Base-by-base conservation (phyloP, 2,113 vertebrate species). In the Mobula birostris region DNA sequence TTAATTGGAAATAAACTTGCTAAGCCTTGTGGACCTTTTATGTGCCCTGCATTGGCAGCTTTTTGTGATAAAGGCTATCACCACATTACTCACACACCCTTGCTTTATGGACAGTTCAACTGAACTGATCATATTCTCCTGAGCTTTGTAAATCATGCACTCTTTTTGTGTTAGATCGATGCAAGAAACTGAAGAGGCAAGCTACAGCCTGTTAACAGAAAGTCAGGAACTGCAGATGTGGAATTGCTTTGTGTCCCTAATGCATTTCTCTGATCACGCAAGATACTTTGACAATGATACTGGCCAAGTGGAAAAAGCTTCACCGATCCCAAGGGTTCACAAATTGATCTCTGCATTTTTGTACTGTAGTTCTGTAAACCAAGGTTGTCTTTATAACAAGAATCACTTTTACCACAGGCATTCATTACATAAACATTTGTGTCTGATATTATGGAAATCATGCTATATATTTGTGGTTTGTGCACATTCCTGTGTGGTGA, bases 231-330 rank as follows among this genome's bases (percentile, higher is more conserved):
- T 93, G 68, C 91, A 93, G 91, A 93, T 93, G 91, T 93, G 70
- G 70, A 74, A 93, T 72, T 74, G 70, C 91, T 93, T 72, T 93
- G 68, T 93, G 21, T 27, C 70, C 91, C 85, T 56, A 56, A 72
- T 29, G 91, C 70, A 76, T 74, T 93, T 93, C 91, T 93, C 68
- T 15, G 91, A 93, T 93, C 91, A 93, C 56, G 68, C 74, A 68
- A 40, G 91, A 93, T 93, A 56, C 70, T 93, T 74, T 92, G 63
- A 92, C 66, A 92, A 92, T 92, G 68, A 92, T 72, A n/a, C 90
- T 72, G 91, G 91, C 91, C 91, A 93, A 93, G 36, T 93, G 91
- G 91, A 93, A 93, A 93, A 93, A 93, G 68, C 91, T 93, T 93
- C 91, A 93, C 91, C 24, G 70, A 74, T 93, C 91, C 91, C 91